phyloP scores from a whole-genome alignment of 2,113 vertebrate species.

The Ctenomys sociabilis region DNA sequence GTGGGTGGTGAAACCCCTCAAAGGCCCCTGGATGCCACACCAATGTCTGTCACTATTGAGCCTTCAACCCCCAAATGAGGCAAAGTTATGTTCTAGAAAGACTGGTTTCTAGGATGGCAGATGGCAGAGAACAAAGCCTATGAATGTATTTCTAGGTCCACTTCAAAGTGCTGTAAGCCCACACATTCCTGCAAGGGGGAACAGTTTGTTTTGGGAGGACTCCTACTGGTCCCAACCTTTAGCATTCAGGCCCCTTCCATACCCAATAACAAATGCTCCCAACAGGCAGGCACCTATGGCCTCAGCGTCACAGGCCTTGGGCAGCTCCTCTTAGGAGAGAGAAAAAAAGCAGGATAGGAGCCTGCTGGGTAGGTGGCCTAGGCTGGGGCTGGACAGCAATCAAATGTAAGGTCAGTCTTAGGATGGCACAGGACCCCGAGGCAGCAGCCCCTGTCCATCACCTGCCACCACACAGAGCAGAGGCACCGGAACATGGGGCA shows the following conservation, averaged over 20 bases:
- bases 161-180: background rate
- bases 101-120: background rate
- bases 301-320: background rate
- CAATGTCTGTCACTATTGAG: rapidly evolving
- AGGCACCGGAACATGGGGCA: rapidly evolving
- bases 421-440: background rate
- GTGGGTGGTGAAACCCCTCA: background rate
- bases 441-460: background rate
- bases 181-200: background rate
- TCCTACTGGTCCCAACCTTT: rapidly evolving
- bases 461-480: background rate
- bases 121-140: background rate
- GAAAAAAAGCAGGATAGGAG: rapidly evolving
- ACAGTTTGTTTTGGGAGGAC: background rate
- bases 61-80: background rate
- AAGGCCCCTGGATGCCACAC: background rate
- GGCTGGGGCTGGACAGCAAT: background rate
- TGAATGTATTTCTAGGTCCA: background rate
- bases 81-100: background rate
- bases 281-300: background rate
- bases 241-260: background rate
- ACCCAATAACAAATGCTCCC: background rate
- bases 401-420: background rate
- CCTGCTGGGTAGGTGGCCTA: background rate
- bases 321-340: background rate